A percentile compares a stretch with the other conserved stretches of the same genome.
Evolutionary conservation across 92 coral and sea anemone genomes (phyloP).

Genomic region (Parazoanthus atlanticus): DNA sequence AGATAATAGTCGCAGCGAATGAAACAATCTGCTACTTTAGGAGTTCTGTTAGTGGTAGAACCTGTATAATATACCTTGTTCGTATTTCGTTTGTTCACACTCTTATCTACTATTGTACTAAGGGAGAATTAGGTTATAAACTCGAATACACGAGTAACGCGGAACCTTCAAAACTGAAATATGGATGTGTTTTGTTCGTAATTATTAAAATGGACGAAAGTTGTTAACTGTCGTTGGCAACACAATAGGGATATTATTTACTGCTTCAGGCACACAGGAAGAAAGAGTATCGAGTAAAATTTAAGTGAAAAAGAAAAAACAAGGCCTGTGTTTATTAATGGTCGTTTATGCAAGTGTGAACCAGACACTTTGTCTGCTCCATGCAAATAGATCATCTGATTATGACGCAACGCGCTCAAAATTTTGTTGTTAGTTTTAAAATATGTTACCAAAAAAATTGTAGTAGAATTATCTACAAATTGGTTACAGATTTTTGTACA

Average conservation of each 20-base stretch:
- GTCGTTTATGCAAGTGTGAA: too few species aligned
- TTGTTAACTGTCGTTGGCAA: neutral
- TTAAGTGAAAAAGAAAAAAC: neutral
- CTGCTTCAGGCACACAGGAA: neutral
- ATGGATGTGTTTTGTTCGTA: neutral
- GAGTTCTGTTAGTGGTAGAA: neutral
- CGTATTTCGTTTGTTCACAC: neutral
- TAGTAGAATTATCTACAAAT: too few species aligned
- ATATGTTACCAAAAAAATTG: too few species aligned
- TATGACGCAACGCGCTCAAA: too few species aligned
- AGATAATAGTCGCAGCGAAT: neutral
- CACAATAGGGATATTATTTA: neutral
- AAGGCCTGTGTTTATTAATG: too few species aligned
- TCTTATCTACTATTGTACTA: too few species aligned
- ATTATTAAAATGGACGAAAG: neutral
- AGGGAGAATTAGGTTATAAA: neutral
- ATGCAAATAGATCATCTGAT: too few species aligned
- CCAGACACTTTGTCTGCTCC: too few species aligned
- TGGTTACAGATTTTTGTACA: too few species aligned
- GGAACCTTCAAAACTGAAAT: neutral
- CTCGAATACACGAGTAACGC: neutral
- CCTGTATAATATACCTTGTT: neutral
- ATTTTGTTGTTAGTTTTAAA: too few species aligned
- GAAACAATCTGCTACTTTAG: neutral
- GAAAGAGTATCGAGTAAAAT: neutral